Base-by-base conservation (phyloP, 2,888 invertebrate genomes). In the Coleophora flavipennella region DNA sequence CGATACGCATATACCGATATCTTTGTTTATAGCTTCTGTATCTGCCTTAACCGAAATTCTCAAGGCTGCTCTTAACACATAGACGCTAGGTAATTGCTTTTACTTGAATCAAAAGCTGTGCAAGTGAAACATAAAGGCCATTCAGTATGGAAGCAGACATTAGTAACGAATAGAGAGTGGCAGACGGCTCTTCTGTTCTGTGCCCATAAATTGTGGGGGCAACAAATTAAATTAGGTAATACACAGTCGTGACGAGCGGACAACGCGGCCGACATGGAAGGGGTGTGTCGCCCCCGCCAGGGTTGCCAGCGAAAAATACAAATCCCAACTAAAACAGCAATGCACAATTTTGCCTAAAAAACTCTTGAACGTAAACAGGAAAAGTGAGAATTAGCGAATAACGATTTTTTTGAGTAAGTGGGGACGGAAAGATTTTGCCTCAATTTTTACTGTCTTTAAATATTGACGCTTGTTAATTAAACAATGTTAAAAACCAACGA, bases 221-320 rank as follows among this genome's bases (percentile, higher is more conserved):
- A 75, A 78, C 81, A 80, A 83, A 83, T 83, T 81, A 81, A 83
- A 83, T 83, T 83, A 83, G 80, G 79, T 81, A 78, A 81, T 80
- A 78, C 78, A 73, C 70, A 69, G 60, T 66, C 62, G 75, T 81
- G 81, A 79, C 79, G 78, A 78, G 67, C 74, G 67, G 65, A 20
- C 74, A 45, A 59, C 64, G 61, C 57, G 66, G 56, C 60, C 65
- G 77, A 81, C 81, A 81, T 64, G 81, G 71, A 81, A 81, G 71
- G 81, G 81, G 81, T 66, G 79, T 76, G 71, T 62, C 77, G 49
- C 59, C 56, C 59, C 54, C 60, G 53, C 51, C 58, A 53, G 39
- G 41, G 43, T 35, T 41, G 46, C 47, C 45, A 46, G 7, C 14
- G 13, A 36, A 36, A 36, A 31, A 29, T 31, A 1, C 9, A 31